Evolutionary conservation across 2,797 vertebrate species (phyloP), one percentile per base, ranked within the genome.

Genomic region (Falco columbarius): DNA sequence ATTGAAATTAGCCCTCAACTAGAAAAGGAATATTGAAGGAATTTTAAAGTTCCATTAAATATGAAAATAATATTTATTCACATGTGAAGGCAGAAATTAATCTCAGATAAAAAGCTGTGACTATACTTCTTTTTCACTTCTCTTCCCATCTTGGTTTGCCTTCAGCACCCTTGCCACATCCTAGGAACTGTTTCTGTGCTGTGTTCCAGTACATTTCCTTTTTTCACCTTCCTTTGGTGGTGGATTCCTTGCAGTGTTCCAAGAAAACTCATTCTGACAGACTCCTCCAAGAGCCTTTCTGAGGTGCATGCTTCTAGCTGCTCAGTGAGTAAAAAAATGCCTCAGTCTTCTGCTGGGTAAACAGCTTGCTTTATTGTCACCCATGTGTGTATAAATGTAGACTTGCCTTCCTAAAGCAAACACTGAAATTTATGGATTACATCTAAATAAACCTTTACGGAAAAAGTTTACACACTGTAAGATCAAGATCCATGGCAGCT

Each of bases 51-150:
- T 95, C 94, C 44, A 86, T 90, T 96, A 91, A 83, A 38, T 91
- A 81, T 79, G 66, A 68, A 94, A 93, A 76, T 93, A 91, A 61
- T 91, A 90, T 93, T 95, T 95, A 71, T 86, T 95, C 81, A 65
- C 72, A 65, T 11, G 61, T 46, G 62, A 61, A 88, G 18, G 24
- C 55, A 90, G 44, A 91, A 94, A 88, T 82, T 88, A 63, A 86
- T 92, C 71, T 77, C 52, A 55, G 52, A 81, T 82, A 89, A 86
- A 85, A 17, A 70, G 3, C 26, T 71, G 75, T 55, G 46, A 58
- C 24, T 55, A 7, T 34, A 59, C 79, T 81, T 65, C 20, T 1
- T 90, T 92, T 81, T 72, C 14, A 59, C 22, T 63, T 86, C 66
- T 93, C 38, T 67, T 83, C 12, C 34, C 26, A 10, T 47, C 42